Conservation (phyloP, 2,797 vertebrate genomes). For the Peromyscus melanophrys region DNA sequence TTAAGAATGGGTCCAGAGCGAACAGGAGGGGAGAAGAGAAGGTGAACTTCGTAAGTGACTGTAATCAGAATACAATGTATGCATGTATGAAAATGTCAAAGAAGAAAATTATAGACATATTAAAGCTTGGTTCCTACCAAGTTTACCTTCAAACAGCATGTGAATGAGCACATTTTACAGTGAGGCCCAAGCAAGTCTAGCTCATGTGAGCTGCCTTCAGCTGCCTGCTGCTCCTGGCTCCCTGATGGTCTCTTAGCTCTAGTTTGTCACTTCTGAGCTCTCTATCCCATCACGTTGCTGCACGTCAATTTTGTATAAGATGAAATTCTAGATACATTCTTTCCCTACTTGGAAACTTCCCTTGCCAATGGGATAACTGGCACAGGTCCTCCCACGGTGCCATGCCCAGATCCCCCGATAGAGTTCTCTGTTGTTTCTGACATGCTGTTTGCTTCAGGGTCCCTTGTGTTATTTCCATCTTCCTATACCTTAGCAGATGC, state of each 20-base stretch:
- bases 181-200: background rate
- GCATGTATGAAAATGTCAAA: background rate
- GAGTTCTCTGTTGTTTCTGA: constrained; percentile 7
- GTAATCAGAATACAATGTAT: background rate
- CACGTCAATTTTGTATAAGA: constrained; percentile 57
- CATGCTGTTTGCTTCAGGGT: background rate
- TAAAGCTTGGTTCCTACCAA: background rate
- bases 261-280: constrained; percentile 5
- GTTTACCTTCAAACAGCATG: background rate
- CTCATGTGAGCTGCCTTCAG: background rate
- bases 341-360: constrained; percentile 7
- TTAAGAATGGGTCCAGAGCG: background rate
- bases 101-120: background rate
- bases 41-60: background rate
- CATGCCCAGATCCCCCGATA: background rate
- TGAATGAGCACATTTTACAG: background rate
- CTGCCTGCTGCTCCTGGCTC: background rate
- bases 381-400: background rate
- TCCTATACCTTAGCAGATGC: constrained; percentile 26
- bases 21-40: background rate
- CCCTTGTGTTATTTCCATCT: background rate
- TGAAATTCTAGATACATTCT: constrained; percentile 59
- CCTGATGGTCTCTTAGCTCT: constrained; percentile 21
- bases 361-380: constrained; percentile 18
- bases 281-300: background rate